These are phyloP conservation scores for Tinea trinotella DNA, from an alignment of 2,888 invertebrate species.

Conservation along the genomic window DNA sequence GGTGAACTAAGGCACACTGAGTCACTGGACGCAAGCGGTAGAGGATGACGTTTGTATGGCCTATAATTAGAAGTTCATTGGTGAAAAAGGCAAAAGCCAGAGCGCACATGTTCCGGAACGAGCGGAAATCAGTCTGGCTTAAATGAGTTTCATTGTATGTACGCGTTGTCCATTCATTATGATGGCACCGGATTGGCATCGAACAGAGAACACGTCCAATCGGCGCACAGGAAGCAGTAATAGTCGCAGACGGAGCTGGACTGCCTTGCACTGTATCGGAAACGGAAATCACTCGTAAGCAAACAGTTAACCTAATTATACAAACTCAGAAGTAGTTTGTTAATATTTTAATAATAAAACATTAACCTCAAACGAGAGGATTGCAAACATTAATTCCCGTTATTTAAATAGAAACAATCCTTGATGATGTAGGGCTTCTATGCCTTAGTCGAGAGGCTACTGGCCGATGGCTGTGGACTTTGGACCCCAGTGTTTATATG, in stretches of 20 bases:
- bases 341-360: background rate
- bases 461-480: constrained; percentile 50
- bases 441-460: constrained; percentile 34
- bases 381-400: background rate
- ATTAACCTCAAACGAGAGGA: background rate
- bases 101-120: constrained; percentile 35
- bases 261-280: constrained; percentile 46
- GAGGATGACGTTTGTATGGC: constrained; percentile 27
- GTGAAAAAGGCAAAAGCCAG: constrained; percentile 32
- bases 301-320: constrained; percentile 42
- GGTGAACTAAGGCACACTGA: constrained; percentile 46
- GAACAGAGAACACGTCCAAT: constrained; percentile 24
- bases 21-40: constrained; percentile 44
- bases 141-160: constrained; percentile 49
- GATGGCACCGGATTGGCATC: constrained; percentile 36
- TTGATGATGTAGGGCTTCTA: constrained; percentile 14
- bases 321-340: background rate
- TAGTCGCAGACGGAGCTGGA: constrained; percentile 37
- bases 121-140: constrained; percentile 61
- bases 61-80: constrained; percentile 69
- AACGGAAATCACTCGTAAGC: constrained; percentile 54
- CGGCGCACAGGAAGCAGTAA: constrained; percentile 53
- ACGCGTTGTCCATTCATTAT: constrained; percentile 50
- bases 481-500: constrained; percentile 55
- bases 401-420: constrained; percentile 5